A percentile compares a stretch with the other conserved stretches of the same genome.
Conservation (phyloP, 64 coral and sea anemone genomes). For the Montipora cactus region DNA sequence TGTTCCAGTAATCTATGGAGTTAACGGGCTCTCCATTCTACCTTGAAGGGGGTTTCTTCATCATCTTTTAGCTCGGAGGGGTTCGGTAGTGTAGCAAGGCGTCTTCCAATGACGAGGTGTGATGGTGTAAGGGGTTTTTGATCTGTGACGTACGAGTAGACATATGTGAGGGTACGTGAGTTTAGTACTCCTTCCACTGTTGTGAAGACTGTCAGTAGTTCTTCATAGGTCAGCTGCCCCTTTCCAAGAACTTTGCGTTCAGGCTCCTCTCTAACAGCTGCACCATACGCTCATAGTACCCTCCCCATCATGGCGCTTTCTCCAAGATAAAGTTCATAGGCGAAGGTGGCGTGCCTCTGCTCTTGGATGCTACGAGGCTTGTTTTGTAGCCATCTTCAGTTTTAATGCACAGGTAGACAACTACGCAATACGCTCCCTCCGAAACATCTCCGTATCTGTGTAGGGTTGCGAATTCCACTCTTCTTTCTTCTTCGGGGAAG, state of each 20-base stretch:
- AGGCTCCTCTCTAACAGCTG: conserved; percentile 68
- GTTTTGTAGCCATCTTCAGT: conserved; percentile 40
- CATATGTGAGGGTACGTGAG: conserved; percentile 71
- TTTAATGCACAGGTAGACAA: conserved; percentile 59
- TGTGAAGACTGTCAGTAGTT: conserved; percentile 71
- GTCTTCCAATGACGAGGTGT: conserved; percentile 70
- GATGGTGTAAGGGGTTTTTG: conserved; percentile 57
- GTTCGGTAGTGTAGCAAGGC: conserved; percentile 61
- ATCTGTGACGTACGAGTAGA: conserved; percentile 59
- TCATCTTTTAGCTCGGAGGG: conserved; percentile 26
- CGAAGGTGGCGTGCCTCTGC: conserved; percentile 13
- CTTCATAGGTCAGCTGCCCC: conserved; percentile 75
- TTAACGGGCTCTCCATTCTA: conserved; percentile 41
- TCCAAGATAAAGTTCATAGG: conserved; percentile 71
- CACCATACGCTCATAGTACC: conserved; percentile 67
- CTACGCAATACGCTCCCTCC: conserved; percentile 55
- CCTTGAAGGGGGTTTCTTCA: not conserved
- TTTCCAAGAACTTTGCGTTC: conserved; percentile 49
- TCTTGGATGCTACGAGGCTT: conserved; percentile 65
- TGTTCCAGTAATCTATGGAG: conserved; percentile 43
- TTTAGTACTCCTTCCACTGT: conserved; percentile 74
- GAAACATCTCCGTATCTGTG: conserved; percentile 72
- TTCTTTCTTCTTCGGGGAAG: conserved; percentile 4
- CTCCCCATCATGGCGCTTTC: conserved; percentile 58
- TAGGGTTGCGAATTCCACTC: not conserved